These are phyloP conservation scores for Taphrorychus bicolor DNA, from an alignment of 2,888 invertebrate genomes.

Conservation along the genomic window DNA sequence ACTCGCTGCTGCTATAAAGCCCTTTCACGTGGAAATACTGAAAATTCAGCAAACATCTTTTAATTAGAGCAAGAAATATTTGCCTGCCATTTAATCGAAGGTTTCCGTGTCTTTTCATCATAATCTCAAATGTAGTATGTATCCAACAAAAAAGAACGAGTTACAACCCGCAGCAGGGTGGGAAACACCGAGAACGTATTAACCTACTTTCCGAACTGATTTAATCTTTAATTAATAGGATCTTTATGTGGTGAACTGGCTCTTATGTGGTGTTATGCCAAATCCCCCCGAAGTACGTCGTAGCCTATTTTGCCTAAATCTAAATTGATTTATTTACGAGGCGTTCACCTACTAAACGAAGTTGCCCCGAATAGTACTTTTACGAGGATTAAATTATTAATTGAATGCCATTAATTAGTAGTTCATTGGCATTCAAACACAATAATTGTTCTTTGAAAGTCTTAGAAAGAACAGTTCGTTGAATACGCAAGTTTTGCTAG, in stretches of 20 bases:
- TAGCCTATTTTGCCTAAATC: not conserved
- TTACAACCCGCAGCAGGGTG: too few species aligned
- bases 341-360: not conserved
- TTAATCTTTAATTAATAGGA: conserved; percentile 8
- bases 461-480: too few species aligned
- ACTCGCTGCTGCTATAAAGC: too few species aligned
- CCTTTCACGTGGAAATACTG: not conserved
- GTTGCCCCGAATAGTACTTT: conserved; percentile 2
- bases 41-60: not conserved
- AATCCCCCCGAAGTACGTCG: not conserved
- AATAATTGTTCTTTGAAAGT: too few species aligned
- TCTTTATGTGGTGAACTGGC: not conserved
- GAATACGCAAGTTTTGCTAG: too few species aligned
- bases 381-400: too few species aligned
- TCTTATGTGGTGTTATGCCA: conserved; percentile 1
- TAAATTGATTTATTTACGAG: conserved; percentile 9
- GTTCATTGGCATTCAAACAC: too few species aligned
- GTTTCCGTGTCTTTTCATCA: not conserved
- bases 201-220: not conserved
- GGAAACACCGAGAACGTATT: not conserved
- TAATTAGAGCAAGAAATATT: not conserved
- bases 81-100: not conserved
- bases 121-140: too few species aligned
- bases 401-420: too few species aligned
- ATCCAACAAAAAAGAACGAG: not conserved